Evolutionary conservation across 2,888 invertebrate species (phyloP).

Genomic region (Schizaphis graminum): DNA sequence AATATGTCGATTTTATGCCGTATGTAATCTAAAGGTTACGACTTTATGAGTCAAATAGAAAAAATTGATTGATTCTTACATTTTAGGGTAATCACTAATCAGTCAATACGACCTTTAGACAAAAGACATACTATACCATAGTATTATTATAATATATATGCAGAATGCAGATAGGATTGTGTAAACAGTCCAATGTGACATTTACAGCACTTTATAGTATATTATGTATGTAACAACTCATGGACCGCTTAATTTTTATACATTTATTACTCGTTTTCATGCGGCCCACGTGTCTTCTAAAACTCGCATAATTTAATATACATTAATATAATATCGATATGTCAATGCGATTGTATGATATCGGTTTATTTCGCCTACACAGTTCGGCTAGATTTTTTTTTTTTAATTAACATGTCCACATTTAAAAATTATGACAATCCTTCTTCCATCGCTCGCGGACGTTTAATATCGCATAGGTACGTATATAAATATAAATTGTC

Average conservation of each 20-base stretch:
- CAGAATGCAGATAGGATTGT: background rate
- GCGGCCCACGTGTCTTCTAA: background rate
- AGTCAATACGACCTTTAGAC: background rate
- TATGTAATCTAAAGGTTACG: background rate
- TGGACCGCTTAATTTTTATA: background rate
- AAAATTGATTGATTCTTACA: background rate
- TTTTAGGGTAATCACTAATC: background rate
- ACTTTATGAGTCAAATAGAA: background rate
- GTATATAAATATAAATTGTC: background rate
- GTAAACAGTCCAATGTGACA: constrained; percentile 2
- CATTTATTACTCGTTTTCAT: background rate
- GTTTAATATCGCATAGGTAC: background rate
- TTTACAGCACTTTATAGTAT: background rate
- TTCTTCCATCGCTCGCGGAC: background rate
- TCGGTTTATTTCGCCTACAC: constrained; percentile 21
- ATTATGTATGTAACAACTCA: background rate
- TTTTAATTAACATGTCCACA: background rate
- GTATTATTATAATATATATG: background rate
- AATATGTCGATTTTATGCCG: background rate
- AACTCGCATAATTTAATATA: constrained; percentile 12
- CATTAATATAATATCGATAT: constrained; percentile 40
- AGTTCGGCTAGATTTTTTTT: background rate
- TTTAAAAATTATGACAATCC: background rate
- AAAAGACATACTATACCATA: background rate
- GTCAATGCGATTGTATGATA: constrained; percentile 26